phyloP scores from a whole-genome alignment of 1,140 invertebrate genomes.

The Hycleus phaleratus region DNA sequence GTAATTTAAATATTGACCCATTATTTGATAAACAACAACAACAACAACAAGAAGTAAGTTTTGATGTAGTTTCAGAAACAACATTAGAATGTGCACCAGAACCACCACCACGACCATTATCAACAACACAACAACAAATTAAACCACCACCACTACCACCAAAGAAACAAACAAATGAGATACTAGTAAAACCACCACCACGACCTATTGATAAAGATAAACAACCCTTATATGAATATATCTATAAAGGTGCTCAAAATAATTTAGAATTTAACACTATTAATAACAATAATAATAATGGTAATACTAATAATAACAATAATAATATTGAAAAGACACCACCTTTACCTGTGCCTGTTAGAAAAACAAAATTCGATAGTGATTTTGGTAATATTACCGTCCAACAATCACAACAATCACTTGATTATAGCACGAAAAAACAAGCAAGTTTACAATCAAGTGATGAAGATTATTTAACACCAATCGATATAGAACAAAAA shows the following conservation, averaged over 20 bases:
- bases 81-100: slow-evolving; percentile 49
- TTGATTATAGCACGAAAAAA: slow-evolving; percentile 28
- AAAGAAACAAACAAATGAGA: slow-evolving; percentile 55
- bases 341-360: slow-evolving; percentile 53
- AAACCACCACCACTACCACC: slow-evolving; percentile 78
- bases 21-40: no score
- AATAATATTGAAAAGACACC: slow-evolving; percentile 42
- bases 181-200: slow-evolving; percentile 51
- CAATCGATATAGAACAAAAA: slow-evolving; percentile 35
- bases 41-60: background rate
- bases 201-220: slow-evolving; percentile 54
- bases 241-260: slow-evolving; percentile 44
- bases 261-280: slow-evolving; percentile 28
- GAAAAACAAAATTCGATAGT: slow-evolving; percentile 50
- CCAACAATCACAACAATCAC: slow-evolving; percentile 33
- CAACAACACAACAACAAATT: slow-evolving; percentile 36
- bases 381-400: slow-evolving; percentile 29
- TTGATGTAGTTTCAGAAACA: slow-evolving; percentile 35
- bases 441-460: slow-evolving; percentile 28
- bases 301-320: no score
- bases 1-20: slow-evolving; percentile 1
- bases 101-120: slow-evolving; percentile 58
- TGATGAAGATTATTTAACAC: slow-evolving; percentile 56
- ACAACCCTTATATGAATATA: slow-evolving; percentile 53
- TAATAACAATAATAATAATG: slow-evolving; percentile 1